These are phyloP conservation scores for Pteropus rufus DNA, from an alignment of 2,797 vertebrate species.

Conservation along the genomic window DNA sequence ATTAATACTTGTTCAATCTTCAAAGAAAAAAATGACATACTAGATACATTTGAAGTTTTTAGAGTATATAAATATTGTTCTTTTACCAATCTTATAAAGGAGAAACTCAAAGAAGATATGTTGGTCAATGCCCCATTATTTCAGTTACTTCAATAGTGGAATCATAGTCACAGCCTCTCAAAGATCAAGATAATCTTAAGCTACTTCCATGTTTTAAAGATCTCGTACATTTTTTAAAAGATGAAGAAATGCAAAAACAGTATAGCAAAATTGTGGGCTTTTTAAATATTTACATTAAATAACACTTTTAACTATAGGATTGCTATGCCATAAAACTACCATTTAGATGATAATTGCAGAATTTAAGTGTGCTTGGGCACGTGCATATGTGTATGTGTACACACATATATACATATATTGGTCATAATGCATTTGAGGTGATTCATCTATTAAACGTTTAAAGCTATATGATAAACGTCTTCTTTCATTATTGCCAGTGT, in stretches of 20 bases:
- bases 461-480: not conserved
- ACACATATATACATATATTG: not conserved
- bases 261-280: not conserved
- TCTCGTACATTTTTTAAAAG: not conserved
- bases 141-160: not conserved
- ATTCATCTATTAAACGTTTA: not conserved
- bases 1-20: not conserved
- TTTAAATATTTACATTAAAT: not conserved
- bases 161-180: conserved; percentile 8
- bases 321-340: not conserved
- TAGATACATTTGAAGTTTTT: not conserved
- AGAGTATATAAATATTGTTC: not conserved
- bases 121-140: not conserved
- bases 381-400: not conserved
- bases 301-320: not conserved
- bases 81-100: not conserved
- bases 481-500: not conserved
- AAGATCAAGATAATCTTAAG: conserved; percentile 34
- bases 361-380: not conserved
- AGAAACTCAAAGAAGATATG: conserved; percentile 31
- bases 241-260: not conserved
- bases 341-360: not conserved
- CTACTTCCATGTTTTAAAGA: not conserved
- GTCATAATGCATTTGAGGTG: not conserved
- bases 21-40: not conserved